Base-by-base conservation (phyloP, 2,113 vertebrate species). In the Peromyscus leucopus region DNA sequence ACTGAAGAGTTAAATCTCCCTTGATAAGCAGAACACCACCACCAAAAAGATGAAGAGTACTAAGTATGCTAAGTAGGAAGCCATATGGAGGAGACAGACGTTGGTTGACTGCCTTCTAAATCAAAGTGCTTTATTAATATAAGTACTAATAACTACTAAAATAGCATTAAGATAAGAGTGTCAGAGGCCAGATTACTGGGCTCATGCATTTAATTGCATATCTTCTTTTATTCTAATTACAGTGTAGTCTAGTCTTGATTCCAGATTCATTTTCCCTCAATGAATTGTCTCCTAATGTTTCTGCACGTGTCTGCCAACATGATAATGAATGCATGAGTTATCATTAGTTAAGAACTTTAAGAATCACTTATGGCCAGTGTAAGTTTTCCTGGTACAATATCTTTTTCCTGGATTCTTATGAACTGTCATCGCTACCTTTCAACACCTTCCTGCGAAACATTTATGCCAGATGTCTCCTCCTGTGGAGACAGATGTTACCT, bases 191-290 rank as follows among this genome's bases (percentile, higher is more conserved):
- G 89, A 96, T 94, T 84, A 93, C n/a, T 75, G 94, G 69, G 7
- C 36, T 88, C 63, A 63, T 85, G 71, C 90, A 92, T 82, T 89
- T 89, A 96, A 96, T 7, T 91, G 78, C 9, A 36, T 79, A 93
- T 97, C 96, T 95, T 22, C 51, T 95, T 95, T 96, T 51, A 93
- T 96, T 95, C 74, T 95, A 95, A 97, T 95, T 97, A 91, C 4
- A 97, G 74, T 69, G 48, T 51, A 97, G 83, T 90, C 75, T 91
- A 65, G 55, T 87, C 82, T 91, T 97, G 57, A 94, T 95, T 91
- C n/a, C 57, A 91, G 95, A 80, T 89, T 94, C 5, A n/a, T 71
- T 98, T 95, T 96, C 65, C 67, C 95, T 79, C 80, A 92, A 5
- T 89, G 82, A 96, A 82, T 42, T 84, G 79, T 79, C 39, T n/a